These are phyloP conservation scores for Hetaerina titia DNA, from an alignment of 2,888 invertebrate genomes.

Conservation along the genomic window DNA sequence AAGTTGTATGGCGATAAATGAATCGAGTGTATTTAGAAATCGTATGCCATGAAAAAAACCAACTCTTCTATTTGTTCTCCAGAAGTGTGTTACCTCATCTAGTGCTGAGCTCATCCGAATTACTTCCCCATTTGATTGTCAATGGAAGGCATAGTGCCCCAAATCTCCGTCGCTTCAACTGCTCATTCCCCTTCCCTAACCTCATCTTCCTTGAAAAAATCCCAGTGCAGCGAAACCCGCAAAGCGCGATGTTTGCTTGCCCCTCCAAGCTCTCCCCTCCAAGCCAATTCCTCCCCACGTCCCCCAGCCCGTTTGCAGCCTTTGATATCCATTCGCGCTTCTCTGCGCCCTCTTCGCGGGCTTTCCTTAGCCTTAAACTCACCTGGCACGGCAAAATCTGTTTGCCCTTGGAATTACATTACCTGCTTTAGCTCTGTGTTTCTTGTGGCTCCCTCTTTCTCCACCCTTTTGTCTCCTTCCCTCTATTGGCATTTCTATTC, in stretches of 20 bases:
- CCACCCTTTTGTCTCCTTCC: background rate
- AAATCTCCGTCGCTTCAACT: background rate
- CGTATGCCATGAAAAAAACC: too few relatives aligned
- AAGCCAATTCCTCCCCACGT: too few relatives aligned
- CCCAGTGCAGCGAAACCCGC: slow-evolving; percentile 22
- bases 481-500: background rate
- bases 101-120: background rate
- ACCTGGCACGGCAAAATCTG: background rate
- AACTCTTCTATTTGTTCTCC: too few relatives aligned
- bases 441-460: background rate
- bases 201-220: background rate
- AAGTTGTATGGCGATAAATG: too few relatives aligned
- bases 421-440: background rate
- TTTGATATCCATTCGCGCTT: background rate
- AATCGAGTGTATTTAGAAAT: too few relatives aligned
- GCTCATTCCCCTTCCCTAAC: background rate
- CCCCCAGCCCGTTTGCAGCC: background rate
- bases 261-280: background rate
- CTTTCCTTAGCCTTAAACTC: slow-evolving; percentile 7
- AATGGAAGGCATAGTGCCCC: background rate
- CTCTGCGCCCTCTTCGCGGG: background rate
- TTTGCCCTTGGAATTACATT: slow-evolving; percentile 9
- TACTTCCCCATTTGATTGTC: background rate
- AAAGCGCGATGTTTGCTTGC: slow-evolving; percentile 9
- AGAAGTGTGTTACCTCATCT: background rate